These are phyloP conservation scores for Brachyptera risi DNA, from an alignment of 2,888 invertebrate species.

Conservation along the genomic window DNA sequence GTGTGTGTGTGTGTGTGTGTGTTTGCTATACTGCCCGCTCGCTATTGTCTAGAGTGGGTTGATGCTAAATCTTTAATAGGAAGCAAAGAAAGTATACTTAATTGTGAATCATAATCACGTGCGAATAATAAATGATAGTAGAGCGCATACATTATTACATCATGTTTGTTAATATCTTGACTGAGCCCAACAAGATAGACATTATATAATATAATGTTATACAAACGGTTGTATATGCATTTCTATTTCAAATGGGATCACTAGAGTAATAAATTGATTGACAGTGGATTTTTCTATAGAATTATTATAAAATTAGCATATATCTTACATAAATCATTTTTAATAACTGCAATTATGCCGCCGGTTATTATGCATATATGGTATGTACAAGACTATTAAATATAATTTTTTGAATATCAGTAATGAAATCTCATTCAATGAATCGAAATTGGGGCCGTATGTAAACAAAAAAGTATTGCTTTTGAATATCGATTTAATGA, in stretches of 20 bases:
- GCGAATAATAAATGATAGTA: slow-evolving; percentile 14
- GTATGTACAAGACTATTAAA: no score
- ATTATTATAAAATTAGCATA: neutral
- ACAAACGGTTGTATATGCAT: neutral
- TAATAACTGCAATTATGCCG: no score
- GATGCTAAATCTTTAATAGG: slow-evolving; percentile 6
- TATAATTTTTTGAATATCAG: no score
- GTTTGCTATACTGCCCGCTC: neutral
- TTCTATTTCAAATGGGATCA: neutral
- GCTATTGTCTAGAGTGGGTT: slow-evolving; percentile 4
- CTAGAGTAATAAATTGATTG: neutral
- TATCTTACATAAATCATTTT: neutral
- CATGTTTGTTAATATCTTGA: neutral
- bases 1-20: neutral
- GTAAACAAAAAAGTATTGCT: no score
- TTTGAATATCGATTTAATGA: no score
- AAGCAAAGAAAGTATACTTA: slow-evolving; percentile 19
- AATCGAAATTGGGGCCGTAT: no score
- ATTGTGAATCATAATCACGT: slow-evolving; percentile 14
- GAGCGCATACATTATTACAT: neutral
- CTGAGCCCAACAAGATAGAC: neutral
- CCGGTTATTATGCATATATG: no score
- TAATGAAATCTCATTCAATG: no score
- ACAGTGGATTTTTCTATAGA: neutral
- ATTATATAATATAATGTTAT: neutral